These are phyloP conservation scores for Benthosema pterotum DNA, from an alignment of 2,797 vertebrate genomes.

Conservation along the genomic window DNA sequence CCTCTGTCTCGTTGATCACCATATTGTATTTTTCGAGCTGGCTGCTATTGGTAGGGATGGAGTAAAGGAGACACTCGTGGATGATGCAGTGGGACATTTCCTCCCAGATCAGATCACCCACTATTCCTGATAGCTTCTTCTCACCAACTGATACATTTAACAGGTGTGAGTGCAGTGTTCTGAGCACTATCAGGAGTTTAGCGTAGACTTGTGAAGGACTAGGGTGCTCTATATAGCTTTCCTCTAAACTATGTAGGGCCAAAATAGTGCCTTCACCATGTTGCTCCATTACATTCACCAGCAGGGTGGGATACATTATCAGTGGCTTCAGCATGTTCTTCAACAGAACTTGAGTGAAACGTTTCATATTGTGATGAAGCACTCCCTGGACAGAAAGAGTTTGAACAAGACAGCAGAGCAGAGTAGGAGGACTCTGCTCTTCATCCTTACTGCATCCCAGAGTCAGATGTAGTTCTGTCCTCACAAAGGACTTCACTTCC, in stretches of 20 bases:
- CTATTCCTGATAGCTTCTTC: slow-evolving; percentile 79
- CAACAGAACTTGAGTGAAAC: slow-evolving; percentile 90
- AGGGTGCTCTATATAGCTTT: slow-evolving; percentile 72
- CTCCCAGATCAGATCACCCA: slow-evolving; percentile 92
- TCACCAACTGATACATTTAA: slow-evolving; percentile 81
- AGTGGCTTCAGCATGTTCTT: slow-evolving; percentile 89
- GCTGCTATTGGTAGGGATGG: slow-evolving; percentile 91
- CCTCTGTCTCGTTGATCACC: slow-evolving; percentile 91
- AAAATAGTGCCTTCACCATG: slow-evolving; percentile 72
- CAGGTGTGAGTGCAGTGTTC: slow-evolving; percentile 84
- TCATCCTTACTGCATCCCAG: slow-evolving; percentile 67
- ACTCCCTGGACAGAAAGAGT: slow-evolving; percentile 90
- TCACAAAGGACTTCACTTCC: slow-evolving; percentile 77
- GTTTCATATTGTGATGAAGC: slow-evolving; percentile 86
- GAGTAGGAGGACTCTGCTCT: slow-evolving; percentile 46
- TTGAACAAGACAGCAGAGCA: slow-evolving; percentile 84
- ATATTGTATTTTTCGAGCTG: slow-evolving; percentile 90
- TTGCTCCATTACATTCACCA: slow-evolving; percentile 76
- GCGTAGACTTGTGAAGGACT: slow-evolving; percentile 87
- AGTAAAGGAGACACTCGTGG: slow-evolving; percentile 90
- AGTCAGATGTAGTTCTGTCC: slow-evolving; percentile 83
- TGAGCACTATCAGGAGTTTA: slow-evolving; percentile 86
- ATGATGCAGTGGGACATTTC: slow-evolving; percentile 92
- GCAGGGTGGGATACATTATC: slow-evolving; percentile 81
- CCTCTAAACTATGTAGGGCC: slow-evolving; percentile 74